Conservation (phyloP, 2,113 vertebrate genomes). For the Kobus ellipsiprymnus region DNA sequence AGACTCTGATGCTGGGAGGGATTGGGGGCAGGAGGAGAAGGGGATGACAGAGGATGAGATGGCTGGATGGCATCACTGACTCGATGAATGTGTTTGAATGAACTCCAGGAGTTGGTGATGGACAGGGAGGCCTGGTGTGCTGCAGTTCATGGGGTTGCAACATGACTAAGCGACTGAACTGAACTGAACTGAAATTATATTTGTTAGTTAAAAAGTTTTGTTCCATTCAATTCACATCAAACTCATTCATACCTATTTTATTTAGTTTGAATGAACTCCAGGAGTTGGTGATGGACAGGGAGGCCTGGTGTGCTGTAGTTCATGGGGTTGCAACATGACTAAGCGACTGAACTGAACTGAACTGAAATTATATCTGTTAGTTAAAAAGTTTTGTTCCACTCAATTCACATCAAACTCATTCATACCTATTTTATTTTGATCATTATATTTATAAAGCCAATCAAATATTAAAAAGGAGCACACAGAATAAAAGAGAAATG, state of each 20-base stretch:
- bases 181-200: background rate
- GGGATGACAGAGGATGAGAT: too few species aligned
- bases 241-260: background rate
- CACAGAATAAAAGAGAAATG: background rate
- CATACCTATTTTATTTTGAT: background rate
- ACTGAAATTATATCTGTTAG: background rate
- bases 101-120: too few species aligned
- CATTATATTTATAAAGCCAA: background rate
- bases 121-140: too few species aligned
- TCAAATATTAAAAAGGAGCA: background rate
- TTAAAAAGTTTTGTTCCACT: background rate
- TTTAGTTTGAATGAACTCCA: background rate
- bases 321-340: too few species aligned
- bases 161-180: rapidly evolving
- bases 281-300: too few species aligned
- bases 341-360: too few species aligned
- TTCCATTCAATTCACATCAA: background rate
- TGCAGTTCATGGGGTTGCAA: too few species aligned
- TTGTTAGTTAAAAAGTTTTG: background rate
- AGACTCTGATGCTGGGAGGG: too few species aligned
- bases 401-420: background rate
- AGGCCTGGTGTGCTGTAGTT: too few species aligned
- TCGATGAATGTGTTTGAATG: rapidly evolving
- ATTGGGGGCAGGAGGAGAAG: too few species aligned
- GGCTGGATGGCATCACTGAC: too few species aligned